These are phyloP conservation scores for Ormyrus nitidulus DNA, from an alignment of 2,888 invertebrate species.

Conservation along the genomic window DNA sequence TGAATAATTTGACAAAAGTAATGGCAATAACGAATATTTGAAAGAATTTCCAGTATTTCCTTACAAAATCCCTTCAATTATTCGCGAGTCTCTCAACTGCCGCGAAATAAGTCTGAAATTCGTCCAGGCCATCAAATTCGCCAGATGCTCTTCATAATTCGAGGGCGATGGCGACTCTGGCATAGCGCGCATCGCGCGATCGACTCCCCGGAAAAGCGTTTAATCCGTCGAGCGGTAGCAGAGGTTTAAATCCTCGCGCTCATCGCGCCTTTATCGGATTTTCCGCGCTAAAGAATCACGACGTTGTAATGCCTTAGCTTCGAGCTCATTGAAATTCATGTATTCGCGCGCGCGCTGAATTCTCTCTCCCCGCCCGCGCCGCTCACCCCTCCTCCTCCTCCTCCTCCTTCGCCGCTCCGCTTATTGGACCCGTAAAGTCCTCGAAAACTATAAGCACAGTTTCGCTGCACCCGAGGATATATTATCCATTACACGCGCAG, in stretches of 20 bases:
- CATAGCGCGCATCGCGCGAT: slow-evolving; percentile 3
- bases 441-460: slow-evolving; percentile 50
- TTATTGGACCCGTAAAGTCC: slow-evolving; percentile 44
- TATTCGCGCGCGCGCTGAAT: slow-evolving; percentile 39
- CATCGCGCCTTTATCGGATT: slow-evolving; percentile 46
- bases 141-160: too few relatives aligned
- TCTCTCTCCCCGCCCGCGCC: background rate
- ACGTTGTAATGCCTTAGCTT: slow-evolving; percentile 23
- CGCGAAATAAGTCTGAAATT: too few relatives aligned
- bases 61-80: too few relatives aligned
- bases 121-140: too few relatives aligned
- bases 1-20: too few relatives aligned
- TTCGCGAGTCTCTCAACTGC: too few relatives aligned
- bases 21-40: too few relatives aligned
- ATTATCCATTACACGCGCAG: slow-evolving; percentile 21
- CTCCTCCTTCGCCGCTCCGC: background rate
- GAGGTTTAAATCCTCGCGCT: slow-evolving; percentile 21
- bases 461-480: slow-evolving; percentile 6
- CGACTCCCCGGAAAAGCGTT: slow-evolving; percentile 19
- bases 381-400: background rate
- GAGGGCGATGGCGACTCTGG: too few relatives aligned
- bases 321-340: slow-evolving; percentile 50
- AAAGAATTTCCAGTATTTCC: too few relatives aligned
- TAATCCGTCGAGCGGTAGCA: slow-evolving; percentile 19
- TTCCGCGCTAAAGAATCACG: slow-evolving; percentile 51